Evolutionary conservation across 2,113 vertebrate species (phyloP).

Genomic region (Gallinago jamesoni): DNA sequence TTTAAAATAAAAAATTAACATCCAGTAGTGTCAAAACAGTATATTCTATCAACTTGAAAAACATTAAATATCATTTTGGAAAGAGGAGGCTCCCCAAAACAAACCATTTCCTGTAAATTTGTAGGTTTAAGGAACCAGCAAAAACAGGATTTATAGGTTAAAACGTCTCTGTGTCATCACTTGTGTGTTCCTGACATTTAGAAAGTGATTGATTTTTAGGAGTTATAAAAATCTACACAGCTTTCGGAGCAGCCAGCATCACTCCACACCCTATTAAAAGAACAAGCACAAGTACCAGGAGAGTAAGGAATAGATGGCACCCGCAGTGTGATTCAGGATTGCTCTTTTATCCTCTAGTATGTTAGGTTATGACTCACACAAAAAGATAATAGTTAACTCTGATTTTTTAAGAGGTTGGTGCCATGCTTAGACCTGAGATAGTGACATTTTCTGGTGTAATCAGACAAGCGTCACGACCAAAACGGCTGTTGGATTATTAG

Average conservation of each 20-base stretch:
- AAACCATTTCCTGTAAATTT: not conserved
- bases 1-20: not conserved
- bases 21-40: not conserved
- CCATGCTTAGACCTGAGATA: not conserved
- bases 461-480: not conserved
- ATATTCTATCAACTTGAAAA: not conserved
- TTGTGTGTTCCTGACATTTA: not conserved
- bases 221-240: not conserved
- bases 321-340: not conserved
- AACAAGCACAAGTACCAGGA: not conserved
- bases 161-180: not conserved
- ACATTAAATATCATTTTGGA: not conserved
- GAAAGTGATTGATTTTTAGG: not conserved
- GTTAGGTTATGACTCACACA: not conserved
- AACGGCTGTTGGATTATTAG: not conserved
- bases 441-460: not conserved
- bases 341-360: not conserved
- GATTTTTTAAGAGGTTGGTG: not conserved
- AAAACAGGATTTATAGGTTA: not conserved
- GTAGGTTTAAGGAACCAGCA: not conserved
- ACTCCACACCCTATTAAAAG: not conserved
- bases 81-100: not conserved
- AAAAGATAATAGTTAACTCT: too few relatives aligned
- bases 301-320: not conserved
- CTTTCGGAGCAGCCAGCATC: not conserved